Conservation (phyloP, 2,888 invertebrate species). For the Girardia tigrina region DNA sequence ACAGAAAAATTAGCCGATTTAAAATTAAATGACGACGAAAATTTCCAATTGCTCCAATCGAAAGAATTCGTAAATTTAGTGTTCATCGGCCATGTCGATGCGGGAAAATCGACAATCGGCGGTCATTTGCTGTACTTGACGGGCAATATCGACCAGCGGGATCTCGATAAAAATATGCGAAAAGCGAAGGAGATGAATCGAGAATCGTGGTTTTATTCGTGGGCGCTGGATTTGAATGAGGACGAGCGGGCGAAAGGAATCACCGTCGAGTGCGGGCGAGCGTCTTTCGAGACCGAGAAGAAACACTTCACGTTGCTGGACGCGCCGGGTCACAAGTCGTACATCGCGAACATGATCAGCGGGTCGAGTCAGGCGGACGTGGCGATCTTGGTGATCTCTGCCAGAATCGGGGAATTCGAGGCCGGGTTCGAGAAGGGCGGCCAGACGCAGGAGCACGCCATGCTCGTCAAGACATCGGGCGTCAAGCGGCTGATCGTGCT, state of each 20-base stretch:
- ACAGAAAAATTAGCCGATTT: no score
- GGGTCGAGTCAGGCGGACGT: slow-evolving; percentile 90
- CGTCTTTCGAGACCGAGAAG: slow-evolving; percentile 93
- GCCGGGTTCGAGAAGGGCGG: slow-evolving; percentile 98
- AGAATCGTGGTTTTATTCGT: slow-evolving; percentile 97
- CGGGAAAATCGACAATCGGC: no score
- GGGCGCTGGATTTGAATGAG: slow-evolving; percentile 95
- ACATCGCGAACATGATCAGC: slow-evolving; percentile 98
- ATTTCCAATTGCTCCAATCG: no score
- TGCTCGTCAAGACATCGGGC: slow-evolving; percentile 97
- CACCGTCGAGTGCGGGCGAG: slow-evolving; percentile 94
- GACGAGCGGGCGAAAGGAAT: slow-evolving; percentile 68
- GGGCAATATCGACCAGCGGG: slow-evolving; percentile 97
- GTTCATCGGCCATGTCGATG: no score
- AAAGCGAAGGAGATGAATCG: slow-evolving; percentile 97
- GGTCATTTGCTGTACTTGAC: slow-evolving; percentile 71
- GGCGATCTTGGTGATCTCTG: slow-evolving; percentile 89
- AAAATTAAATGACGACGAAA: no score
- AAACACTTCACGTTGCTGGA: slow-evolving; percentile 98
- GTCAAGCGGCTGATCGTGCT: slow-evolving; percentile 93
- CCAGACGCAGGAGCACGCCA: slow-evolving; percentile 96
- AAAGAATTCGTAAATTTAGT: no score
- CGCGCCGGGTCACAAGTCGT: slow-evolving; percentile 97
- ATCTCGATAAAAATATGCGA: slow-evolving; percentile 92
- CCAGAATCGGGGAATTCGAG: slow-evolving; percentile 97